Conservation (phyloP, 2,797 vertebrate genomes). For the Hipposideros larvatus region DNA sequence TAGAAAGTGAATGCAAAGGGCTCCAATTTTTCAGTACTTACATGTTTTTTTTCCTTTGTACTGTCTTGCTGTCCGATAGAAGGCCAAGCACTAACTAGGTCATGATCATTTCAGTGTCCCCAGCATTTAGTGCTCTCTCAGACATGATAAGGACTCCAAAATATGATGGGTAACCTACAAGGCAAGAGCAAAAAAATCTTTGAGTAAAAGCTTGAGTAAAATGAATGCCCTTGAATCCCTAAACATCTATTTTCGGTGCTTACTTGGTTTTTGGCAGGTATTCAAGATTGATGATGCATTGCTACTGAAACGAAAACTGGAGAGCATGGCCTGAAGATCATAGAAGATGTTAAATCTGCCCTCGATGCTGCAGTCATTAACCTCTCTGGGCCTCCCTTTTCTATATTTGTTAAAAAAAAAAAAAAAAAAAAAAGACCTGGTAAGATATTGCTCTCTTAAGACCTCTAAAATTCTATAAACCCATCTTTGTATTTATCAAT, state of each 20-base stretch:
- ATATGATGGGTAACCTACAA: not conserved
- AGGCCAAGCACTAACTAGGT: not conserved
- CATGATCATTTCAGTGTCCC: not conserved
- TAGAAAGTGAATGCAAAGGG: not conserved
- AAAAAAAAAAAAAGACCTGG: not conserved
- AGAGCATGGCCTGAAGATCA: not conserved
- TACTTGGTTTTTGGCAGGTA: not conserved
- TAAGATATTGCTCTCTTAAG: not conserved
- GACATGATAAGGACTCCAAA: not conserved
- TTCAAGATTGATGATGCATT: not conserved
- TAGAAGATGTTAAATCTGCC: not conserved
- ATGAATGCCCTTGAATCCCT: not conserved
- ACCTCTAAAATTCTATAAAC: not conserved
- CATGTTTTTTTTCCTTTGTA: not conserved
- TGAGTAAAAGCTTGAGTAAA: not conserved
- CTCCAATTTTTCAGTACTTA: not conserved
- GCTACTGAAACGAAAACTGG: not conserved
- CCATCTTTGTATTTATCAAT: not conserved
- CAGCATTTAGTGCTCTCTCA: not conserved
- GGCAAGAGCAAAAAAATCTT: not conserved
- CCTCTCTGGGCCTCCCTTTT: not conserved
- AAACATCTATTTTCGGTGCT: not conserved
- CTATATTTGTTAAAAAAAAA: not conserved
- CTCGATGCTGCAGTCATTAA: not conserved
- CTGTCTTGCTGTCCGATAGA: not conserved